Conservation (phyloP, 2,797 vertebrate genomes). For the Fundulus diaphanus region DNA sequence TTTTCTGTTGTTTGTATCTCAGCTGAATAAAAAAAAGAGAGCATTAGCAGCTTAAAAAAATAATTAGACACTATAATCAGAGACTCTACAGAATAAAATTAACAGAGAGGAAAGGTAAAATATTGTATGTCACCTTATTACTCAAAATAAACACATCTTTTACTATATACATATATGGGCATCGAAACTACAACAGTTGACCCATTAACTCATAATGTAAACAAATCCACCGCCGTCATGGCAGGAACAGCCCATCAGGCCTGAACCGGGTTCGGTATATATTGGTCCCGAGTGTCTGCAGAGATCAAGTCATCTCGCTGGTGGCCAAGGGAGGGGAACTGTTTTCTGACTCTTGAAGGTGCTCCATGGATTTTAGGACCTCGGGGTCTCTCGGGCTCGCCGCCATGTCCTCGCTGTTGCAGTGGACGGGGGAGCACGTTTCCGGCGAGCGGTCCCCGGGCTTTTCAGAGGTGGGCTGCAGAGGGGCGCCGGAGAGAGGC, state of each 20-base stretch:
- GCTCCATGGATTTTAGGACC: conserved; percentile 78
- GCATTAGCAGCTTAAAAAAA: conserved; percentile 35
- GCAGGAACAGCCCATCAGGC: conserved; percentile 23
- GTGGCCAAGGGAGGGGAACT: conserved; percentile 73
- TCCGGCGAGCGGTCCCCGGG: conserved; percentile 82
- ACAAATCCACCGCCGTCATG: conserved; percentile 30
- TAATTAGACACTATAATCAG: conserved; percentile 32
- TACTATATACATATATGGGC: conserved; percentile 31
- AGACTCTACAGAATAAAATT: conserved; percentile 16
- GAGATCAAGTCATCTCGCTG: conserved; percentile 70
- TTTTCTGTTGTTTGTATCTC: conserved; percentile 13
- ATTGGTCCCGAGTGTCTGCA: conserved; percentile 4
- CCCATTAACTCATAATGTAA: conserved; percentile 38
- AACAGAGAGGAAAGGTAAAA: conserved; percentile 3
- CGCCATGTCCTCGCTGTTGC: conserved; percentile 83
- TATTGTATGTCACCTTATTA: not conserved
- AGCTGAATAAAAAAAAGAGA: conserved; percentile 29
- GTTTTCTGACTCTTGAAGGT: conserved; percentile 73
- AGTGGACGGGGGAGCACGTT: conserved; percentile 83
- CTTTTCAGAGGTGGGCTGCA: conserved; percentile 83
- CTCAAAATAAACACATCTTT: conserved; percentile 22
- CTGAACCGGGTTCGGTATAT: conserved; percentile 4
- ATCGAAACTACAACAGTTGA: conserved; percentile 30
- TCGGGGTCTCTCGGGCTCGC: conserved; percentile 85
- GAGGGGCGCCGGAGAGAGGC: conserved; percentile 74